Evolutionary conservation across 2,888 invertebrate genomes (phyloP).

Genomic region (Biston betularia): DNA sequence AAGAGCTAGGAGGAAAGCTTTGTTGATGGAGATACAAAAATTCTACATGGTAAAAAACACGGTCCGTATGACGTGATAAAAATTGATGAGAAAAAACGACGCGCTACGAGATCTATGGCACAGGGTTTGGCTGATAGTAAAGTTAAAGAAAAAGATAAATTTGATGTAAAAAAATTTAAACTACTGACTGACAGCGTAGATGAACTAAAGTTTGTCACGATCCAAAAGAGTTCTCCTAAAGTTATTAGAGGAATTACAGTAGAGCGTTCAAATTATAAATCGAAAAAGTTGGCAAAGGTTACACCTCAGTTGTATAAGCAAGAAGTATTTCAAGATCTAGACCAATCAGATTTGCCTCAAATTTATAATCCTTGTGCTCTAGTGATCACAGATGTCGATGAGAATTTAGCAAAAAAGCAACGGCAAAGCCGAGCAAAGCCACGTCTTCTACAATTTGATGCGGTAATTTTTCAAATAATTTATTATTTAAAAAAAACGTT

Average conservation of each 20-base stretch:
- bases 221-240: neutral
- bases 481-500: no score
- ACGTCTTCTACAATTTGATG: neutral
- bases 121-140: neutral
- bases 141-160: neutral
- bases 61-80: neutral
- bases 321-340: neutral
- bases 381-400: neutral
- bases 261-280: neutral
- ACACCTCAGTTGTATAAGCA: neutral
- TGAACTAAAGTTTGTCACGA: neutral
- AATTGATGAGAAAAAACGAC: neutral
- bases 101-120: neutral
- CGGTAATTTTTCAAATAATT: neutral
- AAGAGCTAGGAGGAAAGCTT: neutral
- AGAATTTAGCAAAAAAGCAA: neutral
- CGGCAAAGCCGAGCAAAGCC: no score
- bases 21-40: neutral
- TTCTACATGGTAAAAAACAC: neutral
- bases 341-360: neutral
- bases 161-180: neutral
- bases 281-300: neutral
- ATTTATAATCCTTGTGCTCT: neutral
- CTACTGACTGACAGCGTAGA: neutral
- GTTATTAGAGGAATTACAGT: neutral